A percentile compares a stretch with the other conserved stretches of the same genome.
Evolutionary conservation across 1,140 invertebrate genomes (phyloP).

Genomic region (Brachionus manjavacas): DNA sequence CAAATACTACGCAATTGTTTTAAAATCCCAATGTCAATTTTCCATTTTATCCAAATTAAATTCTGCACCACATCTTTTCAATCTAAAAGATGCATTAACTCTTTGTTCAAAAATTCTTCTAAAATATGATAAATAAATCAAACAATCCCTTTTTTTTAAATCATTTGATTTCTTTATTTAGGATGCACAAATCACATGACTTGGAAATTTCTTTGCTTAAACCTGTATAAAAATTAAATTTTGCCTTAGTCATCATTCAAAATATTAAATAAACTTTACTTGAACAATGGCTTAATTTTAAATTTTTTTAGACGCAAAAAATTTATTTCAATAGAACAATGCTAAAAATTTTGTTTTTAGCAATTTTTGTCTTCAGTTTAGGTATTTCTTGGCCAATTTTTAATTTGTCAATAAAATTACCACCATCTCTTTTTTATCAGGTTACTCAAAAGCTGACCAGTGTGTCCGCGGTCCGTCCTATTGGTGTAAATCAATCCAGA

Average conservation of each 20-base stretch:
- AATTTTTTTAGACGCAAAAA: constrained; percentile 1
- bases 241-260: constrained; percentile 17
- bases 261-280: constrained; percentile 13
- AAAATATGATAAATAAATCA: not conserved
- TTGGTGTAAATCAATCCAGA: constrained; percentile 32
- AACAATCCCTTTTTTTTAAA: not conserved
- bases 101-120: not conserved
- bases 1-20: not conserved
- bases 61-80: not conserved
- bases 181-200: not conserved
- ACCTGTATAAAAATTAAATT: constrained; percentile 3
- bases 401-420: not conserved
- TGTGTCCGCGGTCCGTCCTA: constrained; percentile 18
- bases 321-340: not conserved
- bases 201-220: not conserved
- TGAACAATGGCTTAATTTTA: constrained; percentile 25
- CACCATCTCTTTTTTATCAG: not conserved
- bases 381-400: not conserved
- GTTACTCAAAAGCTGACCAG: not conserved
- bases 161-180: not conserved
- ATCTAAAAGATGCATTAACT: not conserved
- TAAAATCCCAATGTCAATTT: not conserved
- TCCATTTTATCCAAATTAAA: not conserved
- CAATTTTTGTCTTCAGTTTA: not conserved
- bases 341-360: constrained; percentile 32